Base-by-base conservation (phyloP, 2,888 invertebrate genomes). In the Drosophila melanosoma region DNA sequence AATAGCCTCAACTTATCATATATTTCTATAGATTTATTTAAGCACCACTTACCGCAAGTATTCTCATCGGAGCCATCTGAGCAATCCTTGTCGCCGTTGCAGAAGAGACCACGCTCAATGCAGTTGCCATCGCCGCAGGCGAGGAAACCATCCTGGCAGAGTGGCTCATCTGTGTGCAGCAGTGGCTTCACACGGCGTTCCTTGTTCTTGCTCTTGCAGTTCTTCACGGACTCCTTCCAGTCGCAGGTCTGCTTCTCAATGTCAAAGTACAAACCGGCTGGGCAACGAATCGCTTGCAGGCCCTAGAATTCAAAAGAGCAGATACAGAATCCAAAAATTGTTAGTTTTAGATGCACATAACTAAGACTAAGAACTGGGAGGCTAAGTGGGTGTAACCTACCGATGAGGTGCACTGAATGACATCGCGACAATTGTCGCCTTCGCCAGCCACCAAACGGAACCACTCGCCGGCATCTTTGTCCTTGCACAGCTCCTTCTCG, bases 391-490 rank as follows among this genome's bases (percentile, higher is more conserved):
- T 0, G 5, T 10, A 59, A 95, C 95, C 94, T 93, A 97, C 97
- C 92, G 98, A 98, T 92, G 97, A 97, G 83, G 98, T 98, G 94
- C 98, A 98, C 94, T 98, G 98, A 93, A 98, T 98, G 93, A 98
- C 98, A 94, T 98, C 98, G 93, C 98, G 96, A 93, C 98, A 98
- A 93, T 97, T 97, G 94, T 98, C 98, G 90, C 97, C 97, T 88
- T 98, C 97, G 88, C 97, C 97, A 75, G 97, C 96, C 74, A 97
- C 96, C 92, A 98, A 94, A 91, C 98, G 96, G 95, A 98, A 98
- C 98, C 98, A 98, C 94, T 98, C 98, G 79, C 98, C 98, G 60
- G 98, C 98, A 94, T 97, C 98, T 94, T 97, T 98, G 94, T 97
- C 97, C 94, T 97, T 97, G 94, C 98, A 98, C 87, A 98, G 95